Evolutionary conservation across 23 tunicate species (phyloP), one percentile per base, ranked within the genome.

Genomic region (Clavelina lepadiformis): DNA sequence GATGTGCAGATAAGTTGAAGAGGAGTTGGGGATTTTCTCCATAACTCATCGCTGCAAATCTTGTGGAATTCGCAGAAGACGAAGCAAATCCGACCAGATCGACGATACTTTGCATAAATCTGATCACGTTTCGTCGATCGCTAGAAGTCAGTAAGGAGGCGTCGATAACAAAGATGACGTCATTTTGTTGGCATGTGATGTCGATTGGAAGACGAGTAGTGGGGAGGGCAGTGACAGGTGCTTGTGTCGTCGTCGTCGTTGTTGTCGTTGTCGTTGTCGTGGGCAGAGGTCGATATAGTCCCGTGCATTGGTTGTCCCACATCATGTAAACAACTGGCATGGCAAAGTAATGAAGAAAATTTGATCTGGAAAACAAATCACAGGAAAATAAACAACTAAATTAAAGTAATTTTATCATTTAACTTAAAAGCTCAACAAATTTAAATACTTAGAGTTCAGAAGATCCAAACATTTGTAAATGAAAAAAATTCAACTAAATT

Each of bases 331-430:
- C 80, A 34, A 81, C 61, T 27, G 56, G 45, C 25, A 31, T 41
- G 35, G 80, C 73, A 44, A 71, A 81, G 68, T 72, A 71, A 33
- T 55, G 67, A 0, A 81, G 68, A 55, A 29, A 81, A 27, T 51
- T 15, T 32, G 80, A 31, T 56, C 78, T 75, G 73, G 21, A 51
- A 27, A 3, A 28, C 46, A 25, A 47, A 41, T 41, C 11, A 15
- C 15, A n/a, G n/a, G n/a, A n/a, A n/a, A n/a, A n/a, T n/a, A n/a
- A n/a, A n/a, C n/a, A n/a, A n/a, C n/a, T n/a, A n/a, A n/a, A n/a
- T n/a, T n/a, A n/a, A n/a, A n/a, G n/a, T n/a, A n/a, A n/a, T n/a
- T n/a, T n/a, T n/a, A n/a, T n/a, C n/a, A n/a, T n/a, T n/a, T n/a
- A n/a, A n/a, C n/a, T n/a, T n/a, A n/a, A n/a, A n/a, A n/a, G n/a